Base-by-base conservation (phyloP, 2,797 vertebrate genomes). In the Prunella strophiata region DNA sequence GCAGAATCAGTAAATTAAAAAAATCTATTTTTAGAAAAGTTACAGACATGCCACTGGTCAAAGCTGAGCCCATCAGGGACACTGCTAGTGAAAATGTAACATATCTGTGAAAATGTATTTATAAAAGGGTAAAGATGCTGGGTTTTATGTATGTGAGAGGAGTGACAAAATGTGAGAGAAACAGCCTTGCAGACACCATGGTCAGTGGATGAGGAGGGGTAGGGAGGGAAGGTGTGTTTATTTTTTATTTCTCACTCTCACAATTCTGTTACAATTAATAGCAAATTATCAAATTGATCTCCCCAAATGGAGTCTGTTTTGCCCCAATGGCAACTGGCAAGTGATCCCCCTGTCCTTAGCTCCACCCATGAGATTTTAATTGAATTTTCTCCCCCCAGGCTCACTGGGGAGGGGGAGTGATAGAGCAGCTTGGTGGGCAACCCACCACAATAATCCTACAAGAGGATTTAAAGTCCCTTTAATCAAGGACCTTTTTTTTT, bases 241-340 rank as follows among this genome's bases (percentile, higher is more conserved):
- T 15, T 34, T 77, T 89, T 71, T 3, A 29, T 63, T 92, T 68
- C 36, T 79, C 54, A 55, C 16, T 79, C 13, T 45, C 12, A 34
- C 23, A 25, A 5, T 27, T 29, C 52, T 85, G 32, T 57, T 75
- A 38, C 26, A 63, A 67, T 34, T 58, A 50, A 14, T 21, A 30
- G 7, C 8, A 43, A 66, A 57, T 43, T 43, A 51, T 20, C 5
- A 32, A 81, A 81, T 3, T 32, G 5, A 72, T 54, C 75, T 67
- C 38, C 18, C 19, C 30, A 68, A 36, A 20, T 1, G 0, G 0
- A 80, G 32, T 63, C 32, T 72, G 10, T 50, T 89, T 67, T 54
- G 22, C 45, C 18, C 7, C 2, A 0, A 13, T 8, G 5, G 45
- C 14, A 50, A 11, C 7, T 29, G 32, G 15, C 20, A 8, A 66